A percentile compares a stretch with the other conserved stretches of the same genome.
Evolutionary conservation across 1,140 invertebrate species (phyloP).

Genomic region (Telenomus remus): DNA sequence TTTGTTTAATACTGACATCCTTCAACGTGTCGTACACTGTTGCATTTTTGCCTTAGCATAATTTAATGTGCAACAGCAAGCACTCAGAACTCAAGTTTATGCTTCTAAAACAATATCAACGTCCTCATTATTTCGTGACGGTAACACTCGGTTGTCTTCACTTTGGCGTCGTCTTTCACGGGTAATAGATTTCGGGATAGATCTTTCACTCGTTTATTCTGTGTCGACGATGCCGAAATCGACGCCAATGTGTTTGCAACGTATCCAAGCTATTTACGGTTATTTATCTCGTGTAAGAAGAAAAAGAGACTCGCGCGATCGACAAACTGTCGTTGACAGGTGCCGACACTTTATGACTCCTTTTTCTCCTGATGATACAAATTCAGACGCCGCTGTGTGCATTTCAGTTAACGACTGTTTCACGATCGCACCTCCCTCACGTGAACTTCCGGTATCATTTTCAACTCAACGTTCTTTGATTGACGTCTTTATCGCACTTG

Average conservation of each 20-base stretch:
- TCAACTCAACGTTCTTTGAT: slow-evolving; percentile 42
- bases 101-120: slow-evolving; percentile 37
- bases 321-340: slow-evolving; percentile 60
- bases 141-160: slow-evolving; percentile 45
- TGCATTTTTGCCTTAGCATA: too few relatives aligned
- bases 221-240: slow-evolving; percentile 58
- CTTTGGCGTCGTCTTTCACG: slow-evolving; percentile 55
- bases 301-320: slow-evolving; percentile 46
- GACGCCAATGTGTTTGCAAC: slow-evolving; percentile 51
- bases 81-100: slow-evolving; percentile 32
- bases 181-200: slow-evolving; percentile 59
- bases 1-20: too few relatives aligned
- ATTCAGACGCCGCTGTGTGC: slow-evolving; percentile 36
- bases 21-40: too few relatives aligned
- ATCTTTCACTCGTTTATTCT: slow-evolving; percentile 61
- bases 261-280: slow-evolving; percentile 58
- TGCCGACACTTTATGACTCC: slow-evolving; percentile 15
- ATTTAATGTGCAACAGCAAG: too few relatives aligned
- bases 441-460: slow-evolving; percentile 39
- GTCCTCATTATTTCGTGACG: slow-evolving; percentile 34
- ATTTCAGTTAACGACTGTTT: slow-evolving; percentile 47
- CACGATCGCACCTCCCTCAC: slow-evolving; percentile 35
- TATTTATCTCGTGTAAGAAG: slow-evolving; percentile 57
- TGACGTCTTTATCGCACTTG: too few relatives aligned
- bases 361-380: slow-evolving; percentile 29